A percentile compares a stretch with the other conserved stretches of the same genome.
Evolutionary conservation across 35 echinoderm and acorn worm genomes (phyloP).

Genomic region (Eucidaris tribuloides): DNA sequence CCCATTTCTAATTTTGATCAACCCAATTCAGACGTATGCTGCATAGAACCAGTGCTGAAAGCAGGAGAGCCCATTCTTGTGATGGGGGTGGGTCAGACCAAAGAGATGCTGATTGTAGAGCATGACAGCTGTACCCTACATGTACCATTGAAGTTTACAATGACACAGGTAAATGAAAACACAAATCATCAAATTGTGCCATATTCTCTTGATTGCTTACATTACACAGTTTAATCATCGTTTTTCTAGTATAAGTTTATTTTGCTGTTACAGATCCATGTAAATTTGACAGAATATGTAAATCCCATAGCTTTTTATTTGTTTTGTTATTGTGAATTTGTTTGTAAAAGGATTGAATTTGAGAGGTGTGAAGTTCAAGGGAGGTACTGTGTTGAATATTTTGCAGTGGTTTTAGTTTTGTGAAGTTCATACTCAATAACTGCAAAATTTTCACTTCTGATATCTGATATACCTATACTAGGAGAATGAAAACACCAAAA

Average conservation of each 20-base stretch:
- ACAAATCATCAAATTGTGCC: neutral
- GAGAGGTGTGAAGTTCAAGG: too few relatives aligned
- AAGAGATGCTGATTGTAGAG: constrained; percentile 53
- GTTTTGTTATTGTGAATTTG: too few relatives aligned
- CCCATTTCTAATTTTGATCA: neutral
- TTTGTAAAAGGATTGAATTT: neutral
- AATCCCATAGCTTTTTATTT: too few relatives aligned
- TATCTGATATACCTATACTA: too few relatives aligned
- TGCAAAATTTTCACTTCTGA: too few relatives aligned
- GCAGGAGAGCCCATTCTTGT: constrained; percentile 61
- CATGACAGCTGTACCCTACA: constrained; percentile 47
- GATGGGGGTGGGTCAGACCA: constrained; percentile 34
- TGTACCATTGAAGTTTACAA: constrained; percentile 49
- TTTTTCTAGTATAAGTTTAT: neutral
- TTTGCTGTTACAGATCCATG: neutral
- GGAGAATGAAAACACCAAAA: too few relatives aligned
- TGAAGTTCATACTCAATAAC: too few relatives aligned
- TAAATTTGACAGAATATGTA: neutral
- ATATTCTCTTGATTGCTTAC: neutral
- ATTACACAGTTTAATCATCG: neutral
- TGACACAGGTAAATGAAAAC: constrained; percentile 35
- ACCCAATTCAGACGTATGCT: neutral
- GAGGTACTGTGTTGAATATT: too few relatives aligned
- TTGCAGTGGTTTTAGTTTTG: too few relatives aligned
- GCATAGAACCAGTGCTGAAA: constrained; percentile 31